Conservation (phyloP, 2,797 vertebrate species). For the Octomys mimax region DNA sequence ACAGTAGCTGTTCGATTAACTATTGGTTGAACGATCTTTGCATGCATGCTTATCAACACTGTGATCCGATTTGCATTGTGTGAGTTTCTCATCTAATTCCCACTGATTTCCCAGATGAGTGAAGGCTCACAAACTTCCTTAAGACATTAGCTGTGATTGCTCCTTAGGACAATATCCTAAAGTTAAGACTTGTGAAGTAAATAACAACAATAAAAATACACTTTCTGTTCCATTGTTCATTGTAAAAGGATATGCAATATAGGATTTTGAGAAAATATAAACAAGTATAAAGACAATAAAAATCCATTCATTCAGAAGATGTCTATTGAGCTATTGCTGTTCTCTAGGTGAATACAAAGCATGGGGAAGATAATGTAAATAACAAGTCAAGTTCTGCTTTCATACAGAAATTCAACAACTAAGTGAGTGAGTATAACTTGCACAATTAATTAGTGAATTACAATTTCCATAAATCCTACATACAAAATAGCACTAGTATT, state of each 20-base stretch:
- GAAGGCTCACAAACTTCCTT: slow-evolving; percentile 46
- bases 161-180: slow-evolving; percentile 16
- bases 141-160: slow-evolving; percentile 19
- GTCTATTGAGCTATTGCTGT: not conserved
- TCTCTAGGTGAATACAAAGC: not conserved
- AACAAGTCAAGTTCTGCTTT: not conserved
- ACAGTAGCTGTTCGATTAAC: slow-evolving; percentile 68
- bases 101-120: slow-evolving; percentile 3
- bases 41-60: not conserved
- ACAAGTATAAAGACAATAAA: not conserved
- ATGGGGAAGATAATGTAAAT: not conserved
- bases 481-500: not conserved
- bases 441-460: slow-evolving; percentile 4
- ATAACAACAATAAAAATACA: not conserved
- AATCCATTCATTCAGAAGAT: not conserved
- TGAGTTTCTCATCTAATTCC: slow-evolving; percentile 65
- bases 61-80: slow-evolving; percentile 54
- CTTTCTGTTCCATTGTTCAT: not conserved
- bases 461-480: not conserved
- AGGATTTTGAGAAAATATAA: not conserved
- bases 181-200: slow-evolving; percentile 8
- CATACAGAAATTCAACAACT: not conserved
- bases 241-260: not conserved
- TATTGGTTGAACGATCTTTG: slow-evolving; percentile 14
- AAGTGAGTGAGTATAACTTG: not conserved